These are phyloP conservation scores for Laticauda colubrina DNA, from an alignment of 2,113 vertebrate species.

Conservation along the genomic window DNA sequence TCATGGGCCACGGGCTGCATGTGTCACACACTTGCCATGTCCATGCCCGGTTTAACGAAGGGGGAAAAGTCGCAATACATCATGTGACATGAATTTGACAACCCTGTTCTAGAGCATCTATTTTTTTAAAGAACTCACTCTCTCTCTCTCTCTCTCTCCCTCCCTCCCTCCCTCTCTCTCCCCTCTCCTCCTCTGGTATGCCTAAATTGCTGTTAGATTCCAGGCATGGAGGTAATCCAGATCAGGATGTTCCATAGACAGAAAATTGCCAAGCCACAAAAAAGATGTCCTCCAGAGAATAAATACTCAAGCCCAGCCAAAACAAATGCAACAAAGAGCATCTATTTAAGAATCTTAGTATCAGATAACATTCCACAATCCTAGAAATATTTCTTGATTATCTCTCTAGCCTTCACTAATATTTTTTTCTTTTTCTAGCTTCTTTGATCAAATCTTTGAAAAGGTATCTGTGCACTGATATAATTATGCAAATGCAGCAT, in stretches of 20 bases:
- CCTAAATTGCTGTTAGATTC: not conserved
- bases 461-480: not conserved
- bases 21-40: no score
- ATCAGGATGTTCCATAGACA: not conserved
- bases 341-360: not conserved
- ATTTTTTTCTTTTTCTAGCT: not conserved
- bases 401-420: not conserved
- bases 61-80: no score
- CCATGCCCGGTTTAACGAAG: no score
- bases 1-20: no score
- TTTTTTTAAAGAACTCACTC: not conserved
- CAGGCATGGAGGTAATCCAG: not conserved
- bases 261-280: not conserved
- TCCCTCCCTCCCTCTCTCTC: not conserved
- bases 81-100: no score
- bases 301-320: not conserved
- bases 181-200: not conserved
- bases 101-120: not conserved
- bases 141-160: no score
- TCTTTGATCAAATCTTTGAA: not conserved
- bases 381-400: not conserved
- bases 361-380: not conserved
- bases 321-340: not conserved
- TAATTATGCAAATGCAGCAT: not conserved
- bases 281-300: not conserved